Evolutionary conservation across 2,113 vertebrate species (phyloP).

Genomic region (Todiramphus saurophagus): DNA sequence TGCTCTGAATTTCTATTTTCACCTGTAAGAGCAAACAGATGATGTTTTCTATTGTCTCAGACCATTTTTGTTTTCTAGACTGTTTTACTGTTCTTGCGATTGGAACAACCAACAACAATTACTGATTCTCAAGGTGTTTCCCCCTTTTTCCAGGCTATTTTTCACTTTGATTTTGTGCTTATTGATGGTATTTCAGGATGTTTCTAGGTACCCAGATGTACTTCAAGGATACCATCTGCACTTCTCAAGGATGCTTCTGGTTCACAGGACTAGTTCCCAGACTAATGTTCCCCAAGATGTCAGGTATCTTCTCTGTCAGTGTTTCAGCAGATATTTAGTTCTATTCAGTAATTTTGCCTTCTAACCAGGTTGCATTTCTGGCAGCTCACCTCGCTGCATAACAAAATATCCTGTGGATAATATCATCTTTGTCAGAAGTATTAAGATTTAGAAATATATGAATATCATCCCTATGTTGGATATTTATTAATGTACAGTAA

Average conservation of each 20-base stretch:
- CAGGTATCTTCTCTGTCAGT: background rate
- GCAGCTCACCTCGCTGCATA: background rate
- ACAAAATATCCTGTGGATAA: background rate
- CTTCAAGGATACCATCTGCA: background rate
- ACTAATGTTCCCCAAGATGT: background rate
- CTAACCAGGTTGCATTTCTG: background rate
- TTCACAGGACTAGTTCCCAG: background rate
- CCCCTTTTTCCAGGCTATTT: background rate
- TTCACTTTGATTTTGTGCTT: background rate
- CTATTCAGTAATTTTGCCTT: background rate
- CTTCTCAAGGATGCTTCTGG: background rate
- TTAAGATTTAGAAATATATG: background rate
- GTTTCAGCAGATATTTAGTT: background rate
- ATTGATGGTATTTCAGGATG: background rate
- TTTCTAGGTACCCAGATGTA: background rate
- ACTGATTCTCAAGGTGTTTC: background rate
- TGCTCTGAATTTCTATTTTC: background rate
- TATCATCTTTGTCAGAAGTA: background rate
- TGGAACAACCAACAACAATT: background rate
- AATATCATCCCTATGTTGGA: background rate
- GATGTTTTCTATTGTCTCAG: background rate
- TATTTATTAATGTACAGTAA: background rate
- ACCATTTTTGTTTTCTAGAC: background rate
- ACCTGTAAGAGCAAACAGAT: background rate
- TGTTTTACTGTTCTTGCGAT: background rate